Percentiles rank a stretch among this genome's conserved stretches.
These are phyloP conservation scores for Holacanthella duospinosa DNA, from an alignment of 2,888 invertebrate genomes.

Conservation along the genomic window DNA sequence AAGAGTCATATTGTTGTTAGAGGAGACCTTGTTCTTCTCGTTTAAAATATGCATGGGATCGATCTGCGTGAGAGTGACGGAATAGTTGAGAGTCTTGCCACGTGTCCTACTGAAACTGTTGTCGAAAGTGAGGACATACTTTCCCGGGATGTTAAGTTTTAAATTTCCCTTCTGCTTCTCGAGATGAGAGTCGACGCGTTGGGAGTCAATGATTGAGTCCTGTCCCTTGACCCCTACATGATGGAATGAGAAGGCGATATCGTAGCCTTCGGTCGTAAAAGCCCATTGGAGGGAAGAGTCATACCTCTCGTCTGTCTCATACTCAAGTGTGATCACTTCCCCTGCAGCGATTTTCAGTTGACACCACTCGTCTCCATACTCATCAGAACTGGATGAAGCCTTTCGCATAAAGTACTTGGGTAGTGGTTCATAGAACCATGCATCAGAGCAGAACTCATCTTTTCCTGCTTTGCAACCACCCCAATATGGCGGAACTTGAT, in stretches of 20 bases:
- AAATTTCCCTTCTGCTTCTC: constrained; percentile 12
- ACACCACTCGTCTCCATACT: constrained; percentile 20
- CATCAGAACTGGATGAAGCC: constrained; percentile 13
- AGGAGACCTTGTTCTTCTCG: background rate
- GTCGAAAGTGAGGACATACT: constrained; percentile 16
- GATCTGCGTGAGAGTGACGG: background rate
- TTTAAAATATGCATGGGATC: background rate
- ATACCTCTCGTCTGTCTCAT: background rate
- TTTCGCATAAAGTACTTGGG: constrained; percentile 19
- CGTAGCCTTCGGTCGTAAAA: constrained; percentile 19
- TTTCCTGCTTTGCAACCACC: constrained; percentile 14
- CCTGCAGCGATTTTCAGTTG: constrained; percentile 16
- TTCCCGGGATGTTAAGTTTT: constrained; percentile 8
- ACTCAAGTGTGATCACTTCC: constrained; percentile 15
- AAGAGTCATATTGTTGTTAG: background rate
- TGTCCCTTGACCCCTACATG: background rate
- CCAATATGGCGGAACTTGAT: constrained; percentile 21
- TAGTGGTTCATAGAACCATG: constrained; percentile 19
- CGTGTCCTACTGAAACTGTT: constrained; percentile 18
- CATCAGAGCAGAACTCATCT: constrained; percentile 18
- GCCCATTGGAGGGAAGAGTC: constrained; percentile 13
- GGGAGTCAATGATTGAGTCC: constrained; percentile 7
- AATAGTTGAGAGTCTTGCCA: constrained; percentile 16
- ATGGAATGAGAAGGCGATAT: constrained; percentile 16
- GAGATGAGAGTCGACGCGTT: constrained; percentile 14